phyloP scores from a whole-genome alignment of 2,113 vertebrate genomes.

The Loxodonta africana region DNA sequence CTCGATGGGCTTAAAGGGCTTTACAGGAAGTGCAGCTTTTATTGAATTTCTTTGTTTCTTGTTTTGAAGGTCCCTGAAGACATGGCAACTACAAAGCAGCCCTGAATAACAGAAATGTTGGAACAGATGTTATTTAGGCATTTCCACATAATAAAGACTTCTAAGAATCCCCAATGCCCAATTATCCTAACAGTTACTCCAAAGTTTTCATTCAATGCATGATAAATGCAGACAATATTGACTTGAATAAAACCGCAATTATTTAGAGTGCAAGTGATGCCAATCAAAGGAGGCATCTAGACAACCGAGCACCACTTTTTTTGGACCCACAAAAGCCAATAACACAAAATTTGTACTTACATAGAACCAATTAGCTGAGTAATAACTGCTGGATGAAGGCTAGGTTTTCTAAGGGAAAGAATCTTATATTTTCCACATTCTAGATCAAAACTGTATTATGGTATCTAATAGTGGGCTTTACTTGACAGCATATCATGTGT shows the following conservation, averaged over 20 bases:
- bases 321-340: slow-evolving; percentile 78
- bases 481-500: not conserved
- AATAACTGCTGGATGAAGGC: slow-evolving; percentile 73
- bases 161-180: slow-evolving; percentile 89
- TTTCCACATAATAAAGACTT: slow-evolving; percentile 89
- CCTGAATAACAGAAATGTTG: slow-evolving; percentile 84
- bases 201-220: slow-evolving; percentile 83
- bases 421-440: slow-evolving; percentile 74
- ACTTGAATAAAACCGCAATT: slow-evolving; percentile 80
- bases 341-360: slow-evolving; percentile 77
- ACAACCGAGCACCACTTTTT: slow-evolving; percentile 65
- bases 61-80: slow-evolving; percentile 86
- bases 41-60: slow-evolving; percentile 87
- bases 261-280: slow-evolving; percentile 81
- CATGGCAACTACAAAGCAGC: slow-evolving; percentile 88
- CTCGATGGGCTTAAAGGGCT: slow-evolving; percentile 81
- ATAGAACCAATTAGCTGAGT: slow-evolving; percentile 80
- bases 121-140: slow-evolving; percentile 88
- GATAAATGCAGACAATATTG: slow-evolving; percentile 85
- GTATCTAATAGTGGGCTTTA: not conserved
- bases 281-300: slow-evolving; percentile 83
- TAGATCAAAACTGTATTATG: not conserved
- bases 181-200: slow-evolving; percentile 88
- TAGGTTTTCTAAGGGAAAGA: slow-evolving; percentile 68
- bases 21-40: slow-evolving; percentile 81